Evolutionary conservation across 2,797 vertebrate species (phyloP).

Genomic region (Poeciliopsis gracilis): DNA sequence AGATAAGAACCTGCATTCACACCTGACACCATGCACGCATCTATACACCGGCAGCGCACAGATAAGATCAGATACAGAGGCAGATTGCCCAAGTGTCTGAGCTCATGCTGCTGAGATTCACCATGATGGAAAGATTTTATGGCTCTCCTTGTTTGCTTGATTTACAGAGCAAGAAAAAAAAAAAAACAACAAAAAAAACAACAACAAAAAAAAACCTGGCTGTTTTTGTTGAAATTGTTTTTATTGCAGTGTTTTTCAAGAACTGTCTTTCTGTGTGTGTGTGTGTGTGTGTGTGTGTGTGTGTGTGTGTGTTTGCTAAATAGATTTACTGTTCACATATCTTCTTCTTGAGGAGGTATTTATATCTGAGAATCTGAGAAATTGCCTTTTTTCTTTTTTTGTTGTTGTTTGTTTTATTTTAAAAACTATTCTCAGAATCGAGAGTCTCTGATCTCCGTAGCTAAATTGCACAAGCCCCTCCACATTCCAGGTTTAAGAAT

Average conservation of each 20-base stretch:
- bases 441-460: constrained; percentile 53
- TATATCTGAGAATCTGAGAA: constrained; percentile 60
- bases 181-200: neutral
- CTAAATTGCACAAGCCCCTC: constrained; percentile 75
- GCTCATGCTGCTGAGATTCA: constrained; percentile 37
- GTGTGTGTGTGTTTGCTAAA: constrained; percentile 19
- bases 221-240: neutral
- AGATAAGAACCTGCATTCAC: constrained; percentile 65
- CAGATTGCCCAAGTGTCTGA: constrained; percentile 30
- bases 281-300: neutral
- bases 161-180: neutral
- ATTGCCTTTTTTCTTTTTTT: constrained; percentile 4
- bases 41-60: constrained; percentile 19
- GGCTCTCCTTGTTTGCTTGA: constrained; percentile 11
- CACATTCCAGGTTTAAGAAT: constrained; percentile 82
- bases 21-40: constrained; percentile 32
- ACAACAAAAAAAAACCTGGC: neutral
- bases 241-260: constrained; percentile 1
- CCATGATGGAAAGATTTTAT: constrained; percentile 17
- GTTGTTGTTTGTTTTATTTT: constrained; percentile 13
- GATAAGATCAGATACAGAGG: constrained; percentile 61
- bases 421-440: constrained; percentile 59
- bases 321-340: constrained; percentile 53
- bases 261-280: neutral
- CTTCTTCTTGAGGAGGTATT: constrained; percentile 46